These are phyloP conservation scores for Eudyptes chrysolophus DNA, from an alignment of 2,113 vertebrate species.

Conservation along the genomic window DNA sequence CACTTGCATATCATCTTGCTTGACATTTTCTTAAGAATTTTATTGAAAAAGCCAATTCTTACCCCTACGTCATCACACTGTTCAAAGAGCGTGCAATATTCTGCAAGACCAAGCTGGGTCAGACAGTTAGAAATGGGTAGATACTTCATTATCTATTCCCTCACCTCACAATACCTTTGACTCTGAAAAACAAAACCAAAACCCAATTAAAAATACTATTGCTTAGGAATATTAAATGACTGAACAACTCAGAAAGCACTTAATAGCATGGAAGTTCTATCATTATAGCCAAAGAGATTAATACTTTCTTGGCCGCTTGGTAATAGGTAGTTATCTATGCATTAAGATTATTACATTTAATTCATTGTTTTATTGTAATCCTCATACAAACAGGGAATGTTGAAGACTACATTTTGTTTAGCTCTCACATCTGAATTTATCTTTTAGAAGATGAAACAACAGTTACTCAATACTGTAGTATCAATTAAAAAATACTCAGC, in stretches of 20 bases:
- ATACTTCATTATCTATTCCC: conserved; percentile 72
- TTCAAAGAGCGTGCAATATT: conserved; percentile 75
- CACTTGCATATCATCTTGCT: neutral
- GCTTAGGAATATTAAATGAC: neutral
- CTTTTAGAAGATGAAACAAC: neutral
- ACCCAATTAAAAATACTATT: neutral
- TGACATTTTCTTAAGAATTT: neutral
- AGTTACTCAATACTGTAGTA: neutral
- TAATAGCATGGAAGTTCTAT: neutral
- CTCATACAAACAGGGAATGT: neutral
- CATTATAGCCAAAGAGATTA: neutral
- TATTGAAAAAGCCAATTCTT: conserved; percentile 23
- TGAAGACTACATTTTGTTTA: neutral
- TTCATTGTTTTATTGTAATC: neutral
- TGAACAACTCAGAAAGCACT: neutral
- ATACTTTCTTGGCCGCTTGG: neutral
- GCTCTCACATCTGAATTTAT: neutral
- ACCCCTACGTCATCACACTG: conserved; percentile 80
- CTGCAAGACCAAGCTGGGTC: conserved; percentile 77
- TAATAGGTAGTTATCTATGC: neutral
- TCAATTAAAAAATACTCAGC: neutral
- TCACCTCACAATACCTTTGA: neutral
- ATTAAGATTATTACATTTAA: neutral
- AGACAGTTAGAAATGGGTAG: conserved; percentile 80
- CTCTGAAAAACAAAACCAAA: neutral